Conservation (phyloP, 2,888 invertebrate genomes). For the Ischnura elegans region DNA sequence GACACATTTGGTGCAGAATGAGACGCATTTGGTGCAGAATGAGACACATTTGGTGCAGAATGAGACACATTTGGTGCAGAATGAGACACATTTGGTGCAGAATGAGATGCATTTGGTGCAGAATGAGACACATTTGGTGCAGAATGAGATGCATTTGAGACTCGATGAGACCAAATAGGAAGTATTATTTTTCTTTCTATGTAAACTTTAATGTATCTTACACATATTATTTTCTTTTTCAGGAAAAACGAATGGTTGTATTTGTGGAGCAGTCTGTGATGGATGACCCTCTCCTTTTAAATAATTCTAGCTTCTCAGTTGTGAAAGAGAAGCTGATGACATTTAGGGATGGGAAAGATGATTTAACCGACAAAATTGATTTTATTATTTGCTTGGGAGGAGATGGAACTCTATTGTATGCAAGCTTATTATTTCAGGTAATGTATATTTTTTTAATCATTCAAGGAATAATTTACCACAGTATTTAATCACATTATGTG, state of each 20-base stretch:
- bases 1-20: too few relatives aligned
- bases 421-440: conserved; percentile 93
- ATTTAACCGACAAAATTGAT: conserved; percentile 97
- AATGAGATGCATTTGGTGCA: too few relatives aligned
- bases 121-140: too few relatives aligned
- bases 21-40: too few relatives aligned
- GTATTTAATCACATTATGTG: conserved; percentile 26
- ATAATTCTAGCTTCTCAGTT: conserved; percentile 86
- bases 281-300: conserved; percentile 88
- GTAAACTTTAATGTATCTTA: too few relatives aligned
- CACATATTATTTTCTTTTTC: conserved; percentile 74
- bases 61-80: too few relatives aligned
- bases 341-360: conserved; percentile 92
- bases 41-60: too few relatives aligned
- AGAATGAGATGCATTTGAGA: too few relatives aligned
- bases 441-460: conserved; percentile 34
- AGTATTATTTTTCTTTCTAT: too few relatives aligned
- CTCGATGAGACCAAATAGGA: too few relatives aligned
- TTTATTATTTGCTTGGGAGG: conserved; percentile 98
- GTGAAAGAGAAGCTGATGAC: conserved; percentile 93
- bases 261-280: conserved; percentile 95
- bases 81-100: too few relatives aligned
- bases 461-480: neutral
- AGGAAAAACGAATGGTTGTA: conserved; percentile 98
- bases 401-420: conserved; percentile 97